Percentiles rank a stretch among this genome's conserved stretches.
These are phyloP conservation scores for Neolamprologus kungweensis DNA, from an alignment of 2,113 vertebrate species.

Conservation along the genomic window DNA sequence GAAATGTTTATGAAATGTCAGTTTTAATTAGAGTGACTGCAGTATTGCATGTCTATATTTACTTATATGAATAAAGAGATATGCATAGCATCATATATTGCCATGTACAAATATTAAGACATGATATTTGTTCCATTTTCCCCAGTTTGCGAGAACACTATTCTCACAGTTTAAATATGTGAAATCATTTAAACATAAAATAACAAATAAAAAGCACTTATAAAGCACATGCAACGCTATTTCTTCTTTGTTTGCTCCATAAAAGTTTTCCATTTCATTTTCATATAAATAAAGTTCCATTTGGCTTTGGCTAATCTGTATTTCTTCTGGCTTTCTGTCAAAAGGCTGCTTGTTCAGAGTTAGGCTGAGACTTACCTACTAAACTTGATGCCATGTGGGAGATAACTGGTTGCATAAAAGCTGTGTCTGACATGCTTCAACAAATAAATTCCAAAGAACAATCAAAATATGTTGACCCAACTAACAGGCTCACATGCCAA, in stretches of 20 bases:
- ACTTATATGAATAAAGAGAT: neutral
- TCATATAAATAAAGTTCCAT: neutral
- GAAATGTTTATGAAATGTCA: neutral
- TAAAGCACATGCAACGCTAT: neutral
- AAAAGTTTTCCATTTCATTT: neutral
- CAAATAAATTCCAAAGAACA: neutral
- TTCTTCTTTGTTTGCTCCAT: neutral
- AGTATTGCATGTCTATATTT: neutral
- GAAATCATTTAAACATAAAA: neutral
- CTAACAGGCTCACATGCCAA: neutral
- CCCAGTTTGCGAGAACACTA: rapidly evolving
- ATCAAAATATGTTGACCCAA: neutral
- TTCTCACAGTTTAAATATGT: neutral
- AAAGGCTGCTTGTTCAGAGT: neutral
- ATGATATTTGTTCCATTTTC: neutral
- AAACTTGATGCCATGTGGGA: neutral
- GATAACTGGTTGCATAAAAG: neutral
- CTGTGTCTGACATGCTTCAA: neutral
- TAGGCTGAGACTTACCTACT: neutral
- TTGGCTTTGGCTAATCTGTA: neutral
- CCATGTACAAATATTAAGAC: neutral
- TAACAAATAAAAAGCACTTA: neutral
- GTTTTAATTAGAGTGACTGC: neutral
- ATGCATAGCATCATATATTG: neutral
- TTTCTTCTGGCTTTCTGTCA: neutral